Percentiles rank a stretch among this genome's conserved stretches.
Evolutionary conservation across 1,140 invertebrate genomes (phyloP).

Genomic region (Papilio xuthus): DNA sequence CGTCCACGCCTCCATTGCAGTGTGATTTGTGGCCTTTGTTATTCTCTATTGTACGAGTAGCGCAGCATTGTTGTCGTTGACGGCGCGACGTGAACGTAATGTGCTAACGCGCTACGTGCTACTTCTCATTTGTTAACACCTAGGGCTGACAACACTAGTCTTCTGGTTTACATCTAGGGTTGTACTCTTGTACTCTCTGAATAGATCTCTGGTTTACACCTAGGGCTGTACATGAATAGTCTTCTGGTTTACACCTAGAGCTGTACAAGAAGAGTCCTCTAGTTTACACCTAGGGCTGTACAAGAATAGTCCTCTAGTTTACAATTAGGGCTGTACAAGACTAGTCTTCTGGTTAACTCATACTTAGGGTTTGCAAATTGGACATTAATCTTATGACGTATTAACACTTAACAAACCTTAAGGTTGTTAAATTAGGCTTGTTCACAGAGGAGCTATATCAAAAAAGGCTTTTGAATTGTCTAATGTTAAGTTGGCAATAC

Average conservation of each 20-base stretch:
- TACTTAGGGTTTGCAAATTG: too few relatives aligned
- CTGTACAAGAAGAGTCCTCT: not conserved
- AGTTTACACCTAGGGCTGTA: not conserved
- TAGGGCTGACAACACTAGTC: constrained; percentile 22
- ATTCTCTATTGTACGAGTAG: constrained; percentile 36
- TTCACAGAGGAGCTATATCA: not conserved
- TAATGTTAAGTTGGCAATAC: not conserved
- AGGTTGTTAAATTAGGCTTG: too few relatives aligned
- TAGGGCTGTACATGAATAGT: not conserved
- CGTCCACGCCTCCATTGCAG: constrained; percentile 35
- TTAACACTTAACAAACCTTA: too few relatives aligned
- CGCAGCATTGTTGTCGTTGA: constrained; percentile 34
- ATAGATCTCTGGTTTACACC: not conserved
- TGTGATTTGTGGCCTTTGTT: constrained; percentile 38
- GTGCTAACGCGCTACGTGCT: constrained; percentile 32
- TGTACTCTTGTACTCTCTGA: too few relatives aligned
- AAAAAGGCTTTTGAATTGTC: not conserved
- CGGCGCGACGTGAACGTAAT: constrained; percentile 21
- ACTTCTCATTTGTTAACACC: constrained; percentile 26
- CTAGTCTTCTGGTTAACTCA: too few relatives aligned
- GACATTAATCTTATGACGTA: too few relatives aligned
- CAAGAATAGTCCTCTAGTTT: not conserved
- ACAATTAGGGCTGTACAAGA: not conserved
- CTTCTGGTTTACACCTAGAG: not conserved
- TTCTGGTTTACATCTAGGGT: not conserved